Base-by-base conservation (phyloP, 2,797 vertebrate genomes). In the Gallirallus australis region DNA sequence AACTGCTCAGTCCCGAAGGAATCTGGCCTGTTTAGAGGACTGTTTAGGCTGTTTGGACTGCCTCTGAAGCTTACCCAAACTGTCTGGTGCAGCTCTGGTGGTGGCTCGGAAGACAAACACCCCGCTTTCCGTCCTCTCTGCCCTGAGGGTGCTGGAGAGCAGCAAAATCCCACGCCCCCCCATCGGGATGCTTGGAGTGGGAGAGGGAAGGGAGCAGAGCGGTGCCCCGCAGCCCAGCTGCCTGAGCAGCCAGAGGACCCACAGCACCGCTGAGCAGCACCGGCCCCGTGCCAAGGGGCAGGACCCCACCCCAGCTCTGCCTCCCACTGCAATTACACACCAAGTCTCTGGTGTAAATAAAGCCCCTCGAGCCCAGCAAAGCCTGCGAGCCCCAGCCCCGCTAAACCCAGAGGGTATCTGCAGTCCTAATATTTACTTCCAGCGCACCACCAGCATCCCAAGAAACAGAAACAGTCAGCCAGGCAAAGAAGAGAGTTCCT, bases 371-470 rank as follows among this genome's bases (percentile, higher is more conserved):
- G 40, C 33, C 57, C 40, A 20, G 39, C 13, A 24, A 15, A 15
- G 56, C 5, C 77, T 17, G 24, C 20, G 5, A 45, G 54, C 39
- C 40, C 23, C 47, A 27, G 48, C 54, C 33, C 33, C 12, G 35
- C 52, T 11, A 11, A 21, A 19, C 33, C 76, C 47, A 14, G n/a
- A 6, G 21, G 18, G 37, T 37, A 28, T 7, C 35, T 4, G 3
- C 4, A 19, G 7, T 24, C 71, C 66, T 12, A 28, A 8, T 21
- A 20, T 37, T 61, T 31, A 37, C 72, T 24, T 61, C 35, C n/a
- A 14, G 9, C 53, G 23, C 35, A 4, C 0, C 1, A 33, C 27
- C 64, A 33, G 3, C 6, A 0, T 14, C 5, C 0, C 7, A 16
- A 27, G 37, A 72, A 78, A 17, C 42, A 17, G 18, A 14, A 57